phyloP scores from a whole-genome alignment of 1,140 invertebrate genomes.

The Popillia japonica region DNA sequence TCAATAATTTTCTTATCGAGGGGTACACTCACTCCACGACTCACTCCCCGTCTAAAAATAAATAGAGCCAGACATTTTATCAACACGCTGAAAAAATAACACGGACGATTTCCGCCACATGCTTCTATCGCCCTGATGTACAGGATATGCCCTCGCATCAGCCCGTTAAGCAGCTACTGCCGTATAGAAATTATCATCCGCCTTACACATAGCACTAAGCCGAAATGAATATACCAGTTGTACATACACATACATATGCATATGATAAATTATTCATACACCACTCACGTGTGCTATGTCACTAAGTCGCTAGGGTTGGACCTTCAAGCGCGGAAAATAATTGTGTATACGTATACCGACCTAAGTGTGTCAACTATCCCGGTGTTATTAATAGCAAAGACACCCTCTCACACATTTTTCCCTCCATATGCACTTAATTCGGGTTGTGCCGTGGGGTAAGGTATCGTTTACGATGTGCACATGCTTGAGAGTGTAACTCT shows the following conservation, averaged over 20 bases:
- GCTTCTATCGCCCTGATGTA: slow-evolving; percentile 26
- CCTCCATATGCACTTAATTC: slow-evolving; percentile 23
- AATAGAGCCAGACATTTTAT: slow-evolving; percentile 32
- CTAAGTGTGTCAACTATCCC: slow-evolving; percentile 12
- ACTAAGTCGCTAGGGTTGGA: slow-evolving; percentile 30
- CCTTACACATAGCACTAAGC: background rate
- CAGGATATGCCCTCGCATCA: slow-evolving; percentile 16
- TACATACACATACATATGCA: background rate
- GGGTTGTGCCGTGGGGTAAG: background rate
- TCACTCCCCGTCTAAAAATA: slow-evolving; percentile 22
- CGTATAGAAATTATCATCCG: slow-evolving; percentile 13
- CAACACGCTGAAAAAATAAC: slow-evolving; percentile 41
- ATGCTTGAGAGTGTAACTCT: background rate
- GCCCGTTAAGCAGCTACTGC: slow-evolving; percentile 27
- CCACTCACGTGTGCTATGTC: slow-evolving; percentile 26
- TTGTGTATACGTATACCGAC: background rate
- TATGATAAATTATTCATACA: slow-evolving; percentile 20
- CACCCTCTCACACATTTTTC: background rate
- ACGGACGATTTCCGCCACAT: slow-evolving; percentile 26
- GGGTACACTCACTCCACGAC: slow-evolving; percentile 6
- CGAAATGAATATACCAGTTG: background rate
- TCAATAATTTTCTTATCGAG: slow-evolving; percentile 14
- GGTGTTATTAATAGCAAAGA: background rate
- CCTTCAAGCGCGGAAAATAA: background rate
- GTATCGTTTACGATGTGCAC: background rate